Base-by-base conservation (phyloP, 2,113 vertebrate species). In the Microcebus tavaratra region DNA sequence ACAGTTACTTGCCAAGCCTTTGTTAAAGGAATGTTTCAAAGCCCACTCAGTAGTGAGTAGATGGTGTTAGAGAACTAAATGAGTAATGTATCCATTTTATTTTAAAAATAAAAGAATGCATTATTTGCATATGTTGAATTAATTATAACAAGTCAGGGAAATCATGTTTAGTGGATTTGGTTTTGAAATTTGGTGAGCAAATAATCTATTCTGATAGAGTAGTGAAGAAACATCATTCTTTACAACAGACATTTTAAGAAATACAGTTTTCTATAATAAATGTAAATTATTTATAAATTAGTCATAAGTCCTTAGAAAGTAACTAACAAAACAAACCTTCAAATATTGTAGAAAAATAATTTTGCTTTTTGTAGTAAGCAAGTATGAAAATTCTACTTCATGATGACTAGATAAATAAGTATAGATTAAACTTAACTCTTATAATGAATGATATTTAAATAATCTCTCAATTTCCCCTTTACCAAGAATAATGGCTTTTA, bases 61-160 rank as follows among this genome's bases (percentile, higher is more conserved):
- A 53, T 14, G 31, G 0, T 59, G 3, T 70, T 79, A 23, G 34
- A 84, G 86, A 82, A 45, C 31, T 50, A 86, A 65, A 45, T 42
- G 8, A 78, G 23, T 42, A 42, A 36, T 42, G 1, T 29, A 57
- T 42, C 29, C 78, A 65, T 80, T 94, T 85, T 39, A 68, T 95
- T 92, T 94, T 89, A 84, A 95, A 96, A 94, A 59, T 82, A 90
- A 88, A 94, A 45, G 48, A 67, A 79, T 82, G 65, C 1, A 83
- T 68, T 93, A 36, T 79, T 29, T 61, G 9, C 7, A 21, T 57
- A 57, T 21, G 20, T 94, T 92, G 18, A 45, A 76, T 79, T 79
- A 82, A 92, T 90, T 63, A 53, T 75, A 48, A 88, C 15, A 96
- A 11, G 11, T 59, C 31, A 59, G 34, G 53, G 31, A 91, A 25